These are phyloP conservation scores for Garrulus glandarius DNA, from an alignment of 2,797 vertebrate genomes.

Conservation along the genomic window DNA sequence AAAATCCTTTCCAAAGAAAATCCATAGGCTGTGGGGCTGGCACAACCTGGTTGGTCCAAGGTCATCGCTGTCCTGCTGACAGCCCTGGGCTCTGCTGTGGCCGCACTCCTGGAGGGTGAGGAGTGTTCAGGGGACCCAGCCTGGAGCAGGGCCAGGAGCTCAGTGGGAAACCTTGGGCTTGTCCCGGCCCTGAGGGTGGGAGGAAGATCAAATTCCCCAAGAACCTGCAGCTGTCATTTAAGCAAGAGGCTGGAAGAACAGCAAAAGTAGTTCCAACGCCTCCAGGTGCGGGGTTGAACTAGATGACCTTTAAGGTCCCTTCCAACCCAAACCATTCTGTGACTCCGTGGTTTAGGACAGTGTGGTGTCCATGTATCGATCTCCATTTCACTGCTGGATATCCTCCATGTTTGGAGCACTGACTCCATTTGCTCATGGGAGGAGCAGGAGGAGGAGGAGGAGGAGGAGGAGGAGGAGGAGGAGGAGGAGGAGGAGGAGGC, in stretches of 20 bases:
- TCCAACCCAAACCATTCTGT: background rate
- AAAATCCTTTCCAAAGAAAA: background rate
- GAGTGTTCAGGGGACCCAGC: background rate
- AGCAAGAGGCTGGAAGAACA: background rate
- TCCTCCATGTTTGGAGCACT: fast-evolving
- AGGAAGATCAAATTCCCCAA: background rate
- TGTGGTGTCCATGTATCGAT: background rate
- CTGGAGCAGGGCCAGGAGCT: background rate
- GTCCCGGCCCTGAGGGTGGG: fast-evolving
- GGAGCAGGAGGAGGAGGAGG: background rate
- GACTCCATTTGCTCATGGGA: background rate
- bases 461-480: background rate
- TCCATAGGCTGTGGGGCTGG: fast-evolving
- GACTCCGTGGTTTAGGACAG: background rate
- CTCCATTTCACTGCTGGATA: background rate
- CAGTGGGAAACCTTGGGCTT: background rate
- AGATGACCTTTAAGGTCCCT: background rate
- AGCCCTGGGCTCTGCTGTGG: background rate
- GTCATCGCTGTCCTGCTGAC: fast-evolving
- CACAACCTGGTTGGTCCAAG: background rate
- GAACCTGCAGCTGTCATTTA: background rate
- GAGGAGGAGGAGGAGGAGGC: background rate
- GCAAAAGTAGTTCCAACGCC: background rate
- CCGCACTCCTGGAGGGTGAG: background rate
- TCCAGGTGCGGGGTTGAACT: fast-evolving